Conservation (phyloP, 1,140 invertebrate genomes). For the Bombus soroeensis region DNA sequence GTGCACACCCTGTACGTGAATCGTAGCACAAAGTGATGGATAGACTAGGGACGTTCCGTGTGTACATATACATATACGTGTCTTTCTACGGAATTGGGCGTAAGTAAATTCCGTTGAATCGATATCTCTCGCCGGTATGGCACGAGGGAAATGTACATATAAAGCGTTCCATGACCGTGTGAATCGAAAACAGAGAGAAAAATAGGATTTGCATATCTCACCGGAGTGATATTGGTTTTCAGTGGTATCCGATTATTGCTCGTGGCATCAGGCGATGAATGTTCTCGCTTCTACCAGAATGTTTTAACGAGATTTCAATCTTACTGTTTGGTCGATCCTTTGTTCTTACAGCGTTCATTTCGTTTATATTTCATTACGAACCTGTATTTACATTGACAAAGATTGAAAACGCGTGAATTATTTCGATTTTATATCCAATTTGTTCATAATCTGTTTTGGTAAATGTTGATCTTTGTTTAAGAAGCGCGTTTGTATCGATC, state of each 20-base stretch:
- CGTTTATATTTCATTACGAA: not conserved
- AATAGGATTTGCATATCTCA: constrained; percentile 41
- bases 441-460: too few relatives aligned
- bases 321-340: not conserved
- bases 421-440: not conserved
- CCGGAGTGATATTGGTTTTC: constrained; percentile 4
- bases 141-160: not conserved
- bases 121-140: constrained; percentile 2
- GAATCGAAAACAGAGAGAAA: constrained; percentile 12
- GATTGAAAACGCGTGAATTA: not conserved
- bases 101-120: constrained; percentile 41
- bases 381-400: not conserved
- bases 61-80: constrained; percentile 11
- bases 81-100: constrained; percentile 28
- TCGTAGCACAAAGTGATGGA: constrained; percentile 9
- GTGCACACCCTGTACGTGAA: constrained; percentile 15
- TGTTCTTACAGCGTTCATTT: not conserved
- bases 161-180: not conserved
- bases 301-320: constrained; percentile 5
- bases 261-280: not conserved
- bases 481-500: not conserved
- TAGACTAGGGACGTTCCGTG: constrained; percentile 1
- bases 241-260: constrained; percentile 12
- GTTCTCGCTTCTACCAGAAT: not conserved
- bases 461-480: not conserved